phyloP scores from a whole-genome alignment of 2,888 invertebrate genomes.

The Napeogenes sylphis region DNA sequence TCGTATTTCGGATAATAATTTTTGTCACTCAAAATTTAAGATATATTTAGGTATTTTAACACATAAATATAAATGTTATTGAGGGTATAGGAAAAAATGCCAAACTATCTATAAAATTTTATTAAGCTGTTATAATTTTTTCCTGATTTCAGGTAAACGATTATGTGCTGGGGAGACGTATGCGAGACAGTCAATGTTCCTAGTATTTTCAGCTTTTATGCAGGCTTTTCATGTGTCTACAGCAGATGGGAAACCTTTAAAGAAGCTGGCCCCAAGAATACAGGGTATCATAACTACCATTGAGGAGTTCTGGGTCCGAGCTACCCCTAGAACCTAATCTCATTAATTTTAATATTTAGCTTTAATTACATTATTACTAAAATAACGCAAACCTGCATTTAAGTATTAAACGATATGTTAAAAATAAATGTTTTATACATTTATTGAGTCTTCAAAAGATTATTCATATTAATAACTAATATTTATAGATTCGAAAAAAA shows the following conservation, averaged over 20 bases:
- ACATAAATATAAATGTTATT: no score
- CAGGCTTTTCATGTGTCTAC: slow-evolving; percentile 80
- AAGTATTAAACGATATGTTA: no score
- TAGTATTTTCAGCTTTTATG: slow-evolving; percentile 77
- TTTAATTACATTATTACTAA: neutral
- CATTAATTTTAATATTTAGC: neutral
- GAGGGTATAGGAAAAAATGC: no score
- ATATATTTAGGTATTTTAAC: no score
- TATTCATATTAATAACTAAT: no score
- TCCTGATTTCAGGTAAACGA: slow-evolving; percentile 73
- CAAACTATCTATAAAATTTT: no score
- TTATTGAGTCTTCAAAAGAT: no score
- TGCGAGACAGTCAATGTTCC: slow-evolving; percentile 81
- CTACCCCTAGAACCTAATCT: slow-evolving; percentile 52
- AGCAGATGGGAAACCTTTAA: slow-evolving; percentile 64
- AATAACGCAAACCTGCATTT: neutral
- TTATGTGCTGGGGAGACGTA: slow-evolving; percentile 85
- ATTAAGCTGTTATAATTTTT: neutral
- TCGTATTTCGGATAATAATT: no score
- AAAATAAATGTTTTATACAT: no score
- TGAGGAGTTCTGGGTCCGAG: slow-evolving; percentile 78
- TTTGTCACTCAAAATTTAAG: no score
- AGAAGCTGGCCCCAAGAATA: slow-evolving; percentile 48
- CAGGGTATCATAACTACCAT: slow-evolving; percentile 78
- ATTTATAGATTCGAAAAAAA: no score